Conservation (phyloP, 2,888 invertebrate genomes). For the Halocaridina rubra region DNA sequence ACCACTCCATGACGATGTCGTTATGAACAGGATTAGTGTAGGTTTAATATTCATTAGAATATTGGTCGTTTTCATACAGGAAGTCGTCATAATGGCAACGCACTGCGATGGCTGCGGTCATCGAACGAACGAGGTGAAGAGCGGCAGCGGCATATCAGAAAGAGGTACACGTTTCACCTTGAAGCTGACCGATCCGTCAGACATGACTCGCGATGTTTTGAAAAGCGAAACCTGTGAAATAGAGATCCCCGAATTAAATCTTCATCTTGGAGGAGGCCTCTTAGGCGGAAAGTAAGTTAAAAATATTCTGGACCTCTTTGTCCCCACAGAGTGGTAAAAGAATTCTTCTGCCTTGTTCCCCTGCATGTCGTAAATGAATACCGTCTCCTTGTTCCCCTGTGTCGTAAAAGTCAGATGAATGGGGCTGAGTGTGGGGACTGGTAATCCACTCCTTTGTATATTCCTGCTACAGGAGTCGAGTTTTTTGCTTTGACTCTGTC, state of each 20-base stretch:
- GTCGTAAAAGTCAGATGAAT: too few relatives aligned
- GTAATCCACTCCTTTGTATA: too few relatives aligned
- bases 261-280: slow-evolving; percentile 86
- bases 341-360: too few relatives aligned
- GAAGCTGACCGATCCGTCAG: slow-evolving; percentile 75
- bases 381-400: too few relatives aligned
- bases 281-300: slow-evolving; percentile 77
- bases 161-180: slow-evolving; percentile 84
- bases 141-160: slow-evolving; percentile 88
- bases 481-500: too few relatives aligned
- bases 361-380: too few relatives aligned
- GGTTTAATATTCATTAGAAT: background rate
- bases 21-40: too few relatives aligned
- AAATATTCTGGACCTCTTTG: too few relatives aligned
- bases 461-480: too few relatives aligned
- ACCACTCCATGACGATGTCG: too few relatives aligned
- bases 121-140: slow-evolving; percentile 95
- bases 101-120: slow-evolving; percentile 90
- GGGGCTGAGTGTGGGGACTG: too few relatives aligned
- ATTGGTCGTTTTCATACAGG: slow-evolving; percentile 67
- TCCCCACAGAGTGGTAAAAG: too few relatives aligned
- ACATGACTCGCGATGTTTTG: slow-evolving; percentile 92
- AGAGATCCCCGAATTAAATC: slow-evolving; percentile 86
- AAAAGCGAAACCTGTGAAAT: slow-evolving; percentile 89
- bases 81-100: slow-evolving; percentile 97